phyloP scores from a whole-genome alignment of 2,113 vertebrate genomes.

The Gnathonemus longibarbis region DNA sequence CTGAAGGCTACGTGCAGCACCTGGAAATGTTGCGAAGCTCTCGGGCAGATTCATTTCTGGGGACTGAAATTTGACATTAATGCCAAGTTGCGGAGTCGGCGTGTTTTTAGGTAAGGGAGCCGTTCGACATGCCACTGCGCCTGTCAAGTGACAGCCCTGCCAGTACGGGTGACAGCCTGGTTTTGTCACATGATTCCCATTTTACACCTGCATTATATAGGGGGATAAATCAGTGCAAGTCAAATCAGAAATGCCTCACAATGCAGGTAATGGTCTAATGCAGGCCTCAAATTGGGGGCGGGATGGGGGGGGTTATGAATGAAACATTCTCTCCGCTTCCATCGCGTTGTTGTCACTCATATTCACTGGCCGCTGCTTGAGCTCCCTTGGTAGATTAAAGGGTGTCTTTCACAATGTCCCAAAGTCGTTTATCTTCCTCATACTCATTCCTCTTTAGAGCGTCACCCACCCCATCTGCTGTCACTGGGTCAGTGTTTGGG shows the following conservation, averaged over 20 bases:
- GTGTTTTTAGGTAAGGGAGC: not conserved
- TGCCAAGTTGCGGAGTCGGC: not conserved
- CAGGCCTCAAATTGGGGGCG: not conserved
- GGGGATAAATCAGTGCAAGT: not conserved
- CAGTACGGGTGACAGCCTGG: not conserved
- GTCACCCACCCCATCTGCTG: not conserved
- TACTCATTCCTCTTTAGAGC: not conserved
- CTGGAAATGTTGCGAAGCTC: not conserved
- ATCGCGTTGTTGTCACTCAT: not conserved
- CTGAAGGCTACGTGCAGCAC: not conserved
- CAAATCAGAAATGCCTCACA: not conserved
- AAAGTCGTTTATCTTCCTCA: conserved; percentile 15
- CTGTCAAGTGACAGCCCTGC: not conserved
- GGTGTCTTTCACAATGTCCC: not conserved
- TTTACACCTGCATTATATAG: not conserved
- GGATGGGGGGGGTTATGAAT: not conserved
- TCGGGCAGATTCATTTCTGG: not conserved
- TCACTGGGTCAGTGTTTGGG: not conserved
- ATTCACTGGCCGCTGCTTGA: not conserved
- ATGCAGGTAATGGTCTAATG: not conserved
- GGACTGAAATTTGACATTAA: not conserved
- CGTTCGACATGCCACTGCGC: not conserved
- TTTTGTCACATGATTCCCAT: not conserved
- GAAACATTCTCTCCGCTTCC: not conserved
- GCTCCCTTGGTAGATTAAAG: conserved; percentile 8